phyloP scores from a whole-genome alignment of 2,888 invertebrate species.

The Tipula helvola region DNA sequence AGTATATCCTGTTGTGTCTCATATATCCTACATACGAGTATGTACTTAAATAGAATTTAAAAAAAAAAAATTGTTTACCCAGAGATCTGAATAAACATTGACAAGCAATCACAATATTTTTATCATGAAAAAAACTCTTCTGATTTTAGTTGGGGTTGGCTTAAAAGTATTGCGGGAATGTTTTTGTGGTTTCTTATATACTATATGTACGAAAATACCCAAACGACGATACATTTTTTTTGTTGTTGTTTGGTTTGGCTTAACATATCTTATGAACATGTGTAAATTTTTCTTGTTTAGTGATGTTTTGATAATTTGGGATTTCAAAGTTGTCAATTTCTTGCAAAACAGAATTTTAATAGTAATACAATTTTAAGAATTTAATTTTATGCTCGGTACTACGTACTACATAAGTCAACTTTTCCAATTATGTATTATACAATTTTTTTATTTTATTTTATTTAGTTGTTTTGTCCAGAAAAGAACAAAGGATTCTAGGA shows the following conservation, averaged over 20 bases:
- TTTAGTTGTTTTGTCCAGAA: no score
- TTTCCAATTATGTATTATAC: no score
- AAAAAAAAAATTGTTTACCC: neutral
- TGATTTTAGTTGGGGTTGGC: neutral
- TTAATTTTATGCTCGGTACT: neutral
- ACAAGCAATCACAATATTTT: neutral
- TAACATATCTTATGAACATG: no score
- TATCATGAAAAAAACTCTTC: neutral
- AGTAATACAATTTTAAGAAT: neutral
- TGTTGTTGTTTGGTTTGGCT: neutral
- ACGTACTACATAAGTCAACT: no score
- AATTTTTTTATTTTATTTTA: no score
- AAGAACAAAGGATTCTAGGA: no score
- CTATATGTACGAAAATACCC: neutral
- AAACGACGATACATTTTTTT: neutral
- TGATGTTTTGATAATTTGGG: neutral
- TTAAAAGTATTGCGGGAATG: neutral
- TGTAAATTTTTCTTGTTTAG: no score
- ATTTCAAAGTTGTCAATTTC: neutral
- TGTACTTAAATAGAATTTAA: neutral
- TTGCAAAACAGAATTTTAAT: neutral
- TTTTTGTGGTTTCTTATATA: neutral
- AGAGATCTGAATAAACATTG: neutral
- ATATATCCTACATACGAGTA: neutral
- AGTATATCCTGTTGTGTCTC: neutral